Percentiles rank a stretch among this genome's conserved stretches.
phyloP scores from a whole-genome alignment of 2,888 invertebrate species.

The Drosophila neotestacea region DNA sequence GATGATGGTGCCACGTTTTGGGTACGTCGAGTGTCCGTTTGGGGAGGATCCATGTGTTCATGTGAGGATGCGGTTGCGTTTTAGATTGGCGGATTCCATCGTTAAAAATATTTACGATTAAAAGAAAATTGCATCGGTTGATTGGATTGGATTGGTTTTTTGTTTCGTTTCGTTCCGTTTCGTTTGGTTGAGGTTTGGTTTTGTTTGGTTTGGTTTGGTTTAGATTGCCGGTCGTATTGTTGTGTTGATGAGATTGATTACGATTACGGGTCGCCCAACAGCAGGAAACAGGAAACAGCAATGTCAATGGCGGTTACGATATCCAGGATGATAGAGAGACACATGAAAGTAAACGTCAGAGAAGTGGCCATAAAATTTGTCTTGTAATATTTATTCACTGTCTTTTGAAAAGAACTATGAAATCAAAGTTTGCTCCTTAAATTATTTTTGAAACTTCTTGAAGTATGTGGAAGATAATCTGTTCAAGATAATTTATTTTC shows the following conservation, averaged over 20 bases:
- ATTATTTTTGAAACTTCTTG: too few relatives aligned
- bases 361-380: conserved; percentile 62
- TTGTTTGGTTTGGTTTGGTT: conserved; percentile 13
- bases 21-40: conserved; percentile 22
- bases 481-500: too few relatives aligned
- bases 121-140: conserved; percentile 81
- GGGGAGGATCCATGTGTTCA: conserved; percentile 20
- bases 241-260: conserved; percentile 77
- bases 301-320: conserved; percentile 18
- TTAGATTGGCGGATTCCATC: conserved; percentile 71
- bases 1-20: conserved; percentile 66
- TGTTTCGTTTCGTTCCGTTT: conserved; percentile 26
- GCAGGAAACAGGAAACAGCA: conserved; percentile 16
- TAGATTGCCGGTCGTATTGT: conserved; percentile 61
- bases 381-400: too few relatives aligned
- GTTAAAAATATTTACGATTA: conserved; percentile 76
- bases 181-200: conserved; percentile 29
- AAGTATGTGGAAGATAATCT: too few relatives aligned
- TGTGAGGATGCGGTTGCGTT: conserved; percentile 64
- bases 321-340: conserved; percentile 35
- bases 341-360: conserved; percentile 69
- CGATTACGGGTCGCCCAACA: conserved; percentile 53
- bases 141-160: conserved; percentile 66
- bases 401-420: too few relatives aligned
- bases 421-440: too few relatives aligned